Evolutionary conservation across 2,797 vertebrate genomes (phyloP), one percentile per base, ranked within the genome.

Genomic region (Calcarius lapponicus): DNA sequence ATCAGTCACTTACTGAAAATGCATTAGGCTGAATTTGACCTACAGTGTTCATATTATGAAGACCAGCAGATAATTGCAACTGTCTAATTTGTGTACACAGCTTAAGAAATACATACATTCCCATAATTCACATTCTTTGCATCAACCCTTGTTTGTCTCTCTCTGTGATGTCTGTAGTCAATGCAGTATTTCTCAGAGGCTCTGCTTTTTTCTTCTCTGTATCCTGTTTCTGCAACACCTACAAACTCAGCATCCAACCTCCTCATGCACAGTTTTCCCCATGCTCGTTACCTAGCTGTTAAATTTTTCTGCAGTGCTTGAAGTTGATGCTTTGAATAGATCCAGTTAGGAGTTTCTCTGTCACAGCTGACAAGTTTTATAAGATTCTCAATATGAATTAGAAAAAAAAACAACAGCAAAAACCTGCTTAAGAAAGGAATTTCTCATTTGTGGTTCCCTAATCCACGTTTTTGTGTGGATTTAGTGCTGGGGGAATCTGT

Each of bases 191-290:
- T 93, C 76, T 91, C 65, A 73, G 2, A 62, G 89, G 75, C 73
- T 90, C 92, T 90, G 69, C 54, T 92, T 96, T 93, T 92, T 76
- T 91, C 92, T 92, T 91, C 76, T 79, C 71, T 90, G 86, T 86
- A 91, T 92, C 94, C 88, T 95, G 88, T 80, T 93, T 84, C 94
- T 96, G 92, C 80, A 94, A 93, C 96, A 97, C 95, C 92, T 92
- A 91, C 95, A 95, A 94, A 75, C 87, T 94, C 94, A 81, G 85
- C 89, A 94, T 92, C 71, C 94, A 88, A 40, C 60, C 88, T 93
- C 92, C 76, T 66, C 87, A 56, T 87, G 61, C 88, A 8, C 60
- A 48, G 58, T 14, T 86, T 92, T 90, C 58, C 94, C 86, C 73
- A 82, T 65, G 5, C 93, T 67, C 10, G 25, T 76, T 96, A 93